Percentiles rank a stretch among this genome's conserved stretches.
Conservation (phyloP, 2,113 vertebrate genomes). For the Urocitellus parryii region DNA sequence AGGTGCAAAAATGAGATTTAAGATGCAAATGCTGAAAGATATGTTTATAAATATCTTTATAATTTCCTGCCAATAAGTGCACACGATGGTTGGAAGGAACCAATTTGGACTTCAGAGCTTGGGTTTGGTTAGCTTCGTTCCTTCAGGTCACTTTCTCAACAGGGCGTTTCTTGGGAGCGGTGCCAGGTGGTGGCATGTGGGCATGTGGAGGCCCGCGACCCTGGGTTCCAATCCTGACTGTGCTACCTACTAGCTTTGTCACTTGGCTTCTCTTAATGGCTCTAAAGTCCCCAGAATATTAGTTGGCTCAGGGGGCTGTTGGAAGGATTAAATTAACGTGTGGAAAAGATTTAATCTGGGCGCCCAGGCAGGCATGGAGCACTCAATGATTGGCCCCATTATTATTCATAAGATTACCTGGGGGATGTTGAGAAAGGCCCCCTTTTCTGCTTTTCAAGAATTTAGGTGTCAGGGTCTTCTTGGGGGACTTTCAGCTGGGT, state of each 20-base stretch:
- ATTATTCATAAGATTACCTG: neutral
- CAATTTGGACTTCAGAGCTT: neutral
- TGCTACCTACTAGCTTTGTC: neutral
- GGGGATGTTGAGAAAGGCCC: neutral
- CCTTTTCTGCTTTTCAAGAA: neutral
- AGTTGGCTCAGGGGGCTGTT: neutral
- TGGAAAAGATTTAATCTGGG: slow-evolving; percentile 16
- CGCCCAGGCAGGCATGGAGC: neutral
- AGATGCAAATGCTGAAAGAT: neutral
- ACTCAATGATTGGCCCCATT: neutral
- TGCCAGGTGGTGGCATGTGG: neutral
- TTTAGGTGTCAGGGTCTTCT: neutral
- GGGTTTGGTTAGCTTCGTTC: neutral
- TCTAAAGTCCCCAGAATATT: neutral
- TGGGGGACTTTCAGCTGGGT: neutral
- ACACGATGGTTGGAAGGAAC: neutral
- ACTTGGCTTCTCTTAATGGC: neutral
- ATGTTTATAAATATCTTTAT: neutral
- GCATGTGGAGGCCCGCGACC: neutral
- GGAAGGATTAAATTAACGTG: neutral
- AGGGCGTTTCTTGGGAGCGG: neutral
- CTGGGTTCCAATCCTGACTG: neutral
- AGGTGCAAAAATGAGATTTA: neutral
- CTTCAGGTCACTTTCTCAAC: neutral
- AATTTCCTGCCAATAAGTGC: neutral